Conservation (phyloP, 1,140 invertebrate species). For the Cydia pomonella region DNA sequence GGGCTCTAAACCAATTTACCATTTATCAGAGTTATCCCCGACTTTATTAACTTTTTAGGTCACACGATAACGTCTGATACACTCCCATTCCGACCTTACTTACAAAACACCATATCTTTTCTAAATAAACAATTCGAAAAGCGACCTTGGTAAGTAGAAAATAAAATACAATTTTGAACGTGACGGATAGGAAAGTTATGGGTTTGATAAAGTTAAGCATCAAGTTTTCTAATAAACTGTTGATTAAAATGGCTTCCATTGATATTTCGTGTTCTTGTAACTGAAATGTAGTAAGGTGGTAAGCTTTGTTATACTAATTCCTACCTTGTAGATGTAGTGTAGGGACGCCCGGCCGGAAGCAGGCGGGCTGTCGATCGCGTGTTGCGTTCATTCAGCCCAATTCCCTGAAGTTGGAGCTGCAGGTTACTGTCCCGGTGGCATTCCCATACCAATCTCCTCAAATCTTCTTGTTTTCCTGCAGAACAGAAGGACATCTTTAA, state of each 20-base stretch:
- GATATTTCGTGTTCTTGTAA: background rate
- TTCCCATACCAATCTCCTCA: too few species aligned
- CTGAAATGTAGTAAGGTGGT: background rate
- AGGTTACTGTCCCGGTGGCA: too few species aligned
- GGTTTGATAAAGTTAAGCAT: background rate
- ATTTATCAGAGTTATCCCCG: background rate
- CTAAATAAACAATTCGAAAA: background rate
- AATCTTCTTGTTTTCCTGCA: too few species aligned
- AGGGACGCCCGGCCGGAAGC: too few species aligned
- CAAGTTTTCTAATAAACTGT: background rate
- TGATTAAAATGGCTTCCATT: conserved; percentile 11
- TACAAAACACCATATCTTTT: background rate
- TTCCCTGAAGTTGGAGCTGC: too few species aligned
- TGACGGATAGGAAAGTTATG: background rate
- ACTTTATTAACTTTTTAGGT: conserved; percentile 3
- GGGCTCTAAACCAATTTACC: too few species aligned
- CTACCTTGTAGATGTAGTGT: background rate
- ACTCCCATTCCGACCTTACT: background rate
- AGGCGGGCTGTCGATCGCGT: too few species aligned
- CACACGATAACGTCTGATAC: conserved; percentile 1
- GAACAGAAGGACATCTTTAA: too few species aligned
- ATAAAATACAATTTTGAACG: background rate
- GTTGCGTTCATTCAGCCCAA: too few species aligned
- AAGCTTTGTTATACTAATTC: background rate
- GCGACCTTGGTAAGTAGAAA: background rate